phyloP scores from a whole-genome alignment of 2,113 vertebrate genomes.

The Lutjanus erythropterus region DNA sequence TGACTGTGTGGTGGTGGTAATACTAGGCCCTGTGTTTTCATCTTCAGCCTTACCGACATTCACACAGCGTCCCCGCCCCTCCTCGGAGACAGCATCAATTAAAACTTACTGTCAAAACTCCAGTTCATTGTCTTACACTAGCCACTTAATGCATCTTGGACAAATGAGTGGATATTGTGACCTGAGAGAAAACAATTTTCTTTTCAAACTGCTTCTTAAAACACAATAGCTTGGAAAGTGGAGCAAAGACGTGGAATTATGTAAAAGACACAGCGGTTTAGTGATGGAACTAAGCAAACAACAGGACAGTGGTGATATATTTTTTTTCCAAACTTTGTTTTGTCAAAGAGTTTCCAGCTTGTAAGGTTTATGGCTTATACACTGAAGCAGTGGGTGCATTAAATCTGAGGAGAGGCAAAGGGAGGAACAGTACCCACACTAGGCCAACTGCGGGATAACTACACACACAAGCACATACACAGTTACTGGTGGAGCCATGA shows the following conservation, averaged over 20 bases:
- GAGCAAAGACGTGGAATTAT: slow-evolving; percentile 69
- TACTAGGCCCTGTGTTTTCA: slow-evolving; percentile 58
- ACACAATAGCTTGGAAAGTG: slow-evolving; percentile 79
- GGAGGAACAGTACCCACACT: slow-evolving; percentile 52
- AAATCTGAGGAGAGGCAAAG: slow-evolving; percentile 39
- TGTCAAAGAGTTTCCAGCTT: slow-evolving; percentile 61
- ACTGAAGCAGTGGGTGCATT: slow-evolving; percentile 40
- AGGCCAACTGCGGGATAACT: slow-evolving; percentile 52
- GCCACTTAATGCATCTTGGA: slow-evolving; percentile 67
- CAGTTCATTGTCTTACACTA: slow-evolving; percentile 73
- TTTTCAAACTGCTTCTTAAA: slow-evolving; percentile 62
- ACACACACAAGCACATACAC: slow-evolving; percentile 56
- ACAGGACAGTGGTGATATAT: slow-evolving; percentile 37
- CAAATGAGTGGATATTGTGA: slow-evolving; percentile 75
- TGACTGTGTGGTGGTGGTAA: slow-evolving; percentile 60
- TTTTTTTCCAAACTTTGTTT: slow-evolving; percentile 47
- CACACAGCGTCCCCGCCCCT: slow-evolving; percentile 34
- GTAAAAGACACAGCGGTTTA: slow-evolving; percentile 70
- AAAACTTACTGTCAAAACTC: slow-evolving; percentile 63
- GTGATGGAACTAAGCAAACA: slow-evolving; percentile 53
- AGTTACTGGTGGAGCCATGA: slow-evolving; percentile 69
- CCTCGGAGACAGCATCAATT: slow-evolving; percentile 69
- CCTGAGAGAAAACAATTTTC: slow-evolving; percentile 67
- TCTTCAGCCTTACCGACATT: slow-evolving; percentile 58
- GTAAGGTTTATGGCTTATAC: slow-evolving; percentile 55